Conservation (phyloP, 2,888 invertebrate genomes). For the Boloria euphrosyne region DNA sequence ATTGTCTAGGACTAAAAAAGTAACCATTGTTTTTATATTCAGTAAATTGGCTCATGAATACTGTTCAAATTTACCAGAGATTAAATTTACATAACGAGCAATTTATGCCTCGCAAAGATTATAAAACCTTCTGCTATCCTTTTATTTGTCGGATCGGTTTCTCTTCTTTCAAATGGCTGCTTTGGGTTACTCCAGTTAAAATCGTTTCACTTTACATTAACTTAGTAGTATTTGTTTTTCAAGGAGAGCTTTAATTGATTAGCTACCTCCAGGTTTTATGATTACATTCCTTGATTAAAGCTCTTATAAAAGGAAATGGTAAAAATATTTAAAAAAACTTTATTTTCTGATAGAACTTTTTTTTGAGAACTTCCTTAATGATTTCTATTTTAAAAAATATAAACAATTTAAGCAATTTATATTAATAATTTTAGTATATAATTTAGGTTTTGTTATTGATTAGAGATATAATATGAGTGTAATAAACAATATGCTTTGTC, state of each 20-base stretch:
- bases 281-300: conserved; percentile 28
- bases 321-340: background rate
- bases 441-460: too few species aligned
- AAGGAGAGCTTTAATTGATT: conserved; percentile 49
- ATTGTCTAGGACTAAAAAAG: background rate
- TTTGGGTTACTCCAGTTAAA: conserved; percentile 41
- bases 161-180: conserved; percentile 53
- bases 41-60: conserved; percentile 76
- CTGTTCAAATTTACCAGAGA: conserved; percentile 78
- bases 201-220: conserved; percentile 44
- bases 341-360: background rate
- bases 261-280: conserved; percentile 19
- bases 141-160: conserved; percentile 51
- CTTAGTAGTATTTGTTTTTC: conserved; percentile 50
- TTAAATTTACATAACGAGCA: conserved; percentile 80
- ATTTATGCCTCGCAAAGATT: conserved; percentile 67
- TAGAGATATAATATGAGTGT: too few species aligned
- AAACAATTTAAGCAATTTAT: too few species aligned
- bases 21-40: conserved; percentile 70
- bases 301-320: conserved; percentile 8
- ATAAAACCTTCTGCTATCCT: conserved; percentile 45
- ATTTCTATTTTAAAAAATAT: too few species aligned
- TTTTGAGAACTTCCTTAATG: too few species aligned
- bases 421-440: too few species aligned
- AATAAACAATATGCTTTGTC: too few species aligned